A percentile compares a stretch with the other conserved stretches of the same genome.
phyloP scores from a whole-genome alignment of 1,140 invertebrate genomes.

The Heterodera schachtii region DNA sequence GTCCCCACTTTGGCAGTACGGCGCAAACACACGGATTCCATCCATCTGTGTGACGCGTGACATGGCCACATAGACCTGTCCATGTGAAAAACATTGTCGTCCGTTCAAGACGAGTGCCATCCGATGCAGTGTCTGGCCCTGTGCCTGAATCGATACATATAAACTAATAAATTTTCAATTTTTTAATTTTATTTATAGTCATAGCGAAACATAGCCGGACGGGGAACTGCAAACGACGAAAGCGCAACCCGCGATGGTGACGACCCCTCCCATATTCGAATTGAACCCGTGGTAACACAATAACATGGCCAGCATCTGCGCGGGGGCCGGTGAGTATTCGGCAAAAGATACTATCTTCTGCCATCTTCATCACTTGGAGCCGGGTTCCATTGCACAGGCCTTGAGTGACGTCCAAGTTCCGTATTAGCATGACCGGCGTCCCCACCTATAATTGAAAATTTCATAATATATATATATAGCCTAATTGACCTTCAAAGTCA shows the following conservation, averaged over 20 bases:
- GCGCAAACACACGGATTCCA: constrained; percentile 15
- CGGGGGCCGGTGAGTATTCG: not conserved
- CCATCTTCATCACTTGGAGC: not conserved
- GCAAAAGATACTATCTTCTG: not conserved
- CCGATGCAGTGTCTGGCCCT: constrained; percentile 68
- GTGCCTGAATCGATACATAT: constrained; percentile 53
- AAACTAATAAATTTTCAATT: not conserved
- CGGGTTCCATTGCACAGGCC: too few relatives aligned
- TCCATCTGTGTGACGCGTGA: not conserved
- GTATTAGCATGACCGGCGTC: too few relatives aligned
- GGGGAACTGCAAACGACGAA: constrained; percentile 68
- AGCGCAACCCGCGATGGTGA: not conserved
- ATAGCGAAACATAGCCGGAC: constrained; percentile 69
- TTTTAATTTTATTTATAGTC: constrained; percentile 69
- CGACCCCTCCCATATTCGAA: constrained; percentile 15
- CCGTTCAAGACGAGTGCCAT: constrained; percentile 61
- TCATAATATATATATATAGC: too few relatives aligned
- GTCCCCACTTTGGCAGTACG: not conserved
- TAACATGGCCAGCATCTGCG: not conserved
- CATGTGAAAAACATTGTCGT: not conserved
- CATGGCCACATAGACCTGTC: constrained; percentile 1
- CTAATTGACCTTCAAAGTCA: too few relatives aligned
- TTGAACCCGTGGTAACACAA: not conserved
- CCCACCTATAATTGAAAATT: too few relatives aligned
- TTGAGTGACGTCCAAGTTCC: too few relatives aligned